phyloP scores from a whole-genome alignment of 2,888 invertebrate genomes.

The Quadroppia sp. region DNA sequence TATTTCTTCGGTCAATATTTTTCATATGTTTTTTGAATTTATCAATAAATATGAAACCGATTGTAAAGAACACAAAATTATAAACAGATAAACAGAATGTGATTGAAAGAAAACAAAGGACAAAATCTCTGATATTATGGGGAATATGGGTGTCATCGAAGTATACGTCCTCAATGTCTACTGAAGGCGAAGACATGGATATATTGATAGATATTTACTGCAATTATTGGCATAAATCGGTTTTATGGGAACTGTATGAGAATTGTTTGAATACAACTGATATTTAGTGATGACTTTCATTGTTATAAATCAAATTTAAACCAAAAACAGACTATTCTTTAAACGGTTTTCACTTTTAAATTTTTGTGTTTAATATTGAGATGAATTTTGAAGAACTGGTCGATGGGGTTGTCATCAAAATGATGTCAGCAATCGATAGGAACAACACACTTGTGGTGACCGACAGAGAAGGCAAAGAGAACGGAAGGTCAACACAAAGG shows the following conservation, averaged over 20 bases:
- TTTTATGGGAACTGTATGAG: no score
- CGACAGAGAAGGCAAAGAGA: not conserved
- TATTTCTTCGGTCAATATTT: not conserved
- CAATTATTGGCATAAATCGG: no score
- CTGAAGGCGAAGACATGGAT: no score
- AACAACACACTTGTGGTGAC: constrained; percentile 8
- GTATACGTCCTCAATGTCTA: no score
- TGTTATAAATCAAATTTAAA: no score
- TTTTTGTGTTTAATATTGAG: not conserved
- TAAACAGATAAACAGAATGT: not conserved
- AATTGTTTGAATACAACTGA: no score
- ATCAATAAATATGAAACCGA: not conserved
- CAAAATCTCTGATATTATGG: not conserved
- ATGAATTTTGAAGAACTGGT: constrained; percentile 10
- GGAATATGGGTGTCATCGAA: not conserved
- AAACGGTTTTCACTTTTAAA: not conserved
- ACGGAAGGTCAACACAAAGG: constrained; percentile 1
- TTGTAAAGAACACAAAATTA: not conserved
- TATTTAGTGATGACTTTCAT: no score
- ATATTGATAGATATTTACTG: no score
- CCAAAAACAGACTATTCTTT: not conserved
- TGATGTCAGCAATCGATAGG: not conserved
- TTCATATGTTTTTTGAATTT: not conserved
- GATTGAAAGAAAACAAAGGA: not conserved
- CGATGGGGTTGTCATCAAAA: constrained; percentile 25